Evolutionary conservation across 1,140 invertebrate species (phyloP), one percentile per base, ranked within the genome.

Genomic region (Muscidifurax raptorellus): DNA sequence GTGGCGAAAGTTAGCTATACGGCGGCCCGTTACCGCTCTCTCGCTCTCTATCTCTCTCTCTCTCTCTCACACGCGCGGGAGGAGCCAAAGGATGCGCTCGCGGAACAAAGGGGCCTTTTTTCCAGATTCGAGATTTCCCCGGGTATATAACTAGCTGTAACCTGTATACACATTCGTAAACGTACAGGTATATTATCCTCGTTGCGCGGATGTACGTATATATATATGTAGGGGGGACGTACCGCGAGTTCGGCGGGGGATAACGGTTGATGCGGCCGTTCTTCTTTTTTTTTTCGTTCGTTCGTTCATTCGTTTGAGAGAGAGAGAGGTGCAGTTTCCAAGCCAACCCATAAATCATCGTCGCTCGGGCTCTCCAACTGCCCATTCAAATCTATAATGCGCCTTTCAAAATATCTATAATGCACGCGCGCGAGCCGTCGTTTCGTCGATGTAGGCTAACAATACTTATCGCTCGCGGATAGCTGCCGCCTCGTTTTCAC

Each of bases 331-430:
- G 59, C 47, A 15, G 22, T 80, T 71, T 69, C 44, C 10, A 64
- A 82, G 59, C 9, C 71, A 15, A 27, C 18, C 13, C 47, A 74
- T 82, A 74, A 82, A 82, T 82, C 80, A 82, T 59, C 44, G 27
- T 52, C 66, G 28, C 2, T 66, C 64, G 77, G 77, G 22, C 10
- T 44, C 77, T 67, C 77, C 18, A 80, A 52, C 79, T 80, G 79
- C 79, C 67, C 79, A 80, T 80, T 80, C n/a, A 72, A 80, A 80
- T 80, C 67, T 72, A 80, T 80, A 80, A 80, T 80, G 79, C 67
- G 67, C 36, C 67, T 80, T 69, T 80, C 64, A 44, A 69, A 69
- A 59, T 66, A 69, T 80, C 78, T 27, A 80, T 80, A 80, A 80
- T 67, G 32, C 13, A 13, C 76, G 59, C 59, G 59, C 25, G 66